These are phyloP conservation scores for Spea hammondii DNA, from an alignment of 2,797 vertebrate genomes.

Conservation along the genomic window DNA sequence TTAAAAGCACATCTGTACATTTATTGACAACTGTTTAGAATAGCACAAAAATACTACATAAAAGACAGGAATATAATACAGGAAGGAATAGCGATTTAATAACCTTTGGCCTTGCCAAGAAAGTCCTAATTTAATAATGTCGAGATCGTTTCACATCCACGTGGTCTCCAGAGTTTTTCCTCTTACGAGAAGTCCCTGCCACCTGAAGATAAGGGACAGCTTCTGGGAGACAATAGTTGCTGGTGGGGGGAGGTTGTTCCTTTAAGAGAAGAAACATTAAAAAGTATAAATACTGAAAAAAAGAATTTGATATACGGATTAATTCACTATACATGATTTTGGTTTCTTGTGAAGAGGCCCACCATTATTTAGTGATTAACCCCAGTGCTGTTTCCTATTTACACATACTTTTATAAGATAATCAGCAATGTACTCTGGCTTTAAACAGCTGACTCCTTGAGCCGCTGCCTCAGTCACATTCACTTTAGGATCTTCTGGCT, in stretches of 20 bases:
- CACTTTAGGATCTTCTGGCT: slow-evolving; percentile 77
- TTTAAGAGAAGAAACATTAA: slow-evolving; percentile 55
- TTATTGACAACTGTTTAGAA: no score
- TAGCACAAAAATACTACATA: no score
- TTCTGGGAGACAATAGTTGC: slow-evolving; percentile 77
- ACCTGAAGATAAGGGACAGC: slow-evolving; percentile 58
- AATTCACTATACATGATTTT: no score
- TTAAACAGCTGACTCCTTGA: slow-evolving; percentile 83
- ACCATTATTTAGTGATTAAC: no score
- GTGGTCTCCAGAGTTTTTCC: slow-evolving; percentile 76
- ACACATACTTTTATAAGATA: slow-evolving; percentile 88
- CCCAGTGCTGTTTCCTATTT: background rate
- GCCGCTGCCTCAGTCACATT: slow-evolving; percentile 75
- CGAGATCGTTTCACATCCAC: slow-evolving; percentile 76
- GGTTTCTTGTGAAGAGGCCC: no score
- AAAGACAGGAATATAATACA: no score
- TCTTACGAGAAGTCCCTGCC: slow-evolving; percentile 76
- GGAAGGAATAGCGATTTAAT: no score
- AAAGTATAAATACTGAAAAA: background rate
- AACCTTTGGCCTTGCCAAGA: no score
- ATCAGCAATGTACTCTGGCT: slow-evolving; percentile 93
- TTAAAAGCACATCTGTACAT: no score
- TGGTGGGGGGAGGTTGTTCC: slow-evolving; percentile 79
- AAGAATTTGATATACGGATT: no score
- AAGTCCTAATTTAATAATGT: slow-evolving; percentile 63